A percentile compares a stretch with the other conserved stretches of the same genome.
Evolutionary conservation across 2,113 vertebrate species (phyloP).

Genomic region (Neolamprologus devosi): DNA sequence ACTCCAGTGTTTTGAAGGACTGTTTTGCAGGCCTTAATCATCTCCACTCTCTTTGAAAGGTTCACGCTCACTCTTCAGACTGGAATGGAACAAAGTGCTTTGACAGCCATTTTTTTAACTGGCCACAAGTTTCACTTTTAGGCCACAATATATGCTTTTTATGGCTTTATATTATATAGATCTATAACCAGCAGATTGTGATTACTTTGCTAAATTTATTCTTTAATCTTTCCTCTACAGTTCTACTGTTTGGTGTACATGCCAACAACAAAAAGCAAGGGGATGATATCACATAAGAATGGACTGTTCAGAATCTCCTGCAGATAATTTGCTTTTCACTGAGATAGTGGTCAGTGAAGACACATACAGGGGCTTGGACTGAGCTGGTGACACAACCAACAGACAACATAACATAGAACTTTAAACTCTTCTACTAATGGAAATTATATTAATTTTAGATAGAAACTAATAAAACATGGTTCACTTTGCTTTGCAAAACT

Average conservation of each 20-base stretch:
- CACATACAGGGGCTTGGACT: not conserved
- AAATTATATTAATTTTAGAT: not conserved
- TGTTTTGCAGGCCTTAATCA: conserved; percentile 2
- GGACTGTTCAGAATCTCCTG: not conserved
- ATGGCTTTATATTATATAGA: not conserved
- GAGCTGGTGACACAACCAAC: not conserved
- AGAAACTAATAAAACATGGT: not conserved
- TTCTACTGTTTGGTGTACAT: not conserved
- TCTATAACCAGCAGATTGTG: not conserved
- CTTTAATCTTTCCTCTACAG: not conserved
- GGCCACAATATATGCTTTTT: not conserved
- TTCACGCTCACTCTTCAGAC: not conserved
- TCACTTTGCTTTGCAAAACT: not conserved
- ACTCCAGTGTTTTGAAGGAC: not conserved
- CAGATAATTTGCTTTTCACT: not conserved
- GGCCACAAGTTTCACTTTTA: not conserved
- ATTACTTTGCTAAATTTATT: not conserved
- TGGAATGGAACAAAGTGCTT: not conserved
- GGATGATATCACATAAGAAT: not conserved
- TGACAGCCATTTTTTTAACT: not conserved
- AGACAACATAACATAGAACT: not conserved
- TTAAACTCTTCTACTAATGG: not conserved
- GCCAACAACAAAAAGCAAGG: not conserved
- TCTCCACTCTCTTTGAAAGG: not conserved
- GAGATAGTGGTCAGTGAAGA: not conserved